Conservation (phyloP, 1,140 invertebrate species). For the Amyelois transitella region DNA sequence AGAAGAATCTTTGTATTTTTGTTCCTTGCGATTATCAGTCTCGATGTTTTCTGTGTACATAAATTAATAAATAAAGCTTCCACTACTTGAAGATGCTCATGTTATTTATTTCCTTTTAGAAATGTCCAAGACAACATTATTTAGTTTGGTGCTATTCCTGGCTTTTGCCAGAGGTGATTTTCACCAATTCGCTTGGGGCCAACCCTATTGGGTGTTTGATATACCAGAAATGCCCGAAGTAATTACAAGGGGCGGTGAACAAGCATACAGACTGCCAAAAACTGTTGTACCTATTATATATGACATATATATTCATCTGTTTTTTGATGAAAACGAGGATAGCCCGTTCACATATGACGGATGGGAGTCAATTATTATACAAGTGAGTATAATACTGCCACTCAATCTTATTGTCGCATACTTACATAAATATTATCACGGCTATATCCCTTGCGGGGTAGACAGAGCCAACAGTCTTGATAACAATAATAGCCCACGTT, state of each 20-base stretch:
- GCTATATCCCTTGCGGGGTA: too few relatives aligned
- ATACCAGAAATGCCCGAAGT: conserved; percentile 3
- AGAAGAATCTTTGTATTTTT: too few relatives aligned
- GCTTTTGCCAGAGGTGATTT: conserved; percentile 22
- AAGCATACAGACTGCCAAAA: conserved; percentile 43
- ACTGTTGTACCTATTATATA: conserved; percentile 56
- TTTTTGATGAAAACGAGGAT: conserved; percentile 46
- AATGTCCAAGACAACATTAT: conserved; percentile 33
- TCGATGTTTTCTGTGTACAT: too few relatives aligned
- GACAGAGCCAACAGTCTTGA: too few relatives aligned
- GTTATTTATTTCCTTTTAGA: conserved; percentile 36
- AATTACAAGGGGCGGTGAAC: conserved; percentile 24
- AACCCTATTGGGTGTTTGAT: conserved; percentile 45
- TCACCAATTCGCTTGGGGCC: conserved; percentile 28
- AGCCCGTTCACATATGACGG: conserved; percentile 59
- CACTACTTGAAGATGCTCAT: too few relatives aligned
- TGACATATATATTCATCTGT: conserved; percentile 58
- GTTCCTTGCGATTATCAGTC: too few relatives aligned
- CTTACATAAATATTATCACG: too few relatives aligned
- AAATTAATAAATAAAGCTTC: too few relatives aligned
- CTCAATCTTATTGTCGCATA: too few relatives aligned
- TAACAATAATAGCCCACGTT: too few relatives aligned
- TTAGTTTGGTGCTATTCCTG: conserved; percentile 17
- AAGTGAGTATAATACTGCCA: conserved; percentile 40
- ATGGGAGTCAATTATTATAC: conserved; percentile 39